Evolutionary conservation across 2,797 vertebrate species (phyloP), one percentile per base, ranked within the genome.

Genomic region (Hephaestus fuliginosus): DNA sequence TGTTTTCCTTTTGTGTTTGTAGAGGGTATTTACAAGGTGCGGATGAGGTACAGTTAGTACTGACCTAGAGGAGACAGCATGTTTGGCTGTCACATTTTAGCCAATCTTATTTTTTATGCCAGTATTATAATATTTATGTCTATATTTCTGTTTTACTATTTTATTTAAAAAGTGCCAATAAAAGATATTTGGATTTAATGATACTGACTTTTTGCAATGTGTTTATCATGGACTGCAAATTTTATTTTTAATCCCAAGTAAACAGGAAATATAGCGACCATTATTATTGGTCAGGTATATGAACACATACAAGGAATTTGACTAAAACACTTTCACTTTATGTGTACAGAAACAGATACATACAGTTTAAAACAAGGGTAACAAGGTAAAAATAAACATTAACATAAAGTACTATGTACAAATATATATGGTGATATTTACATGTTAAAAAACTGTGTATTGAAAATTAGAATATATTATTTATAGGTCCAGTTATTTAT

Each of bases 121-220:
- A 89, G 75, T 89, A 84, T 92, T 89, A 67, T 71, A 51, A 73
- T 91, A 90, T 92, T 90, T 90, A 89, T 91, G 80, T 88, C 12
- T 75, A 66, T 78, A 61, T 88, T 84, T 88, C 51, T 82, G 65
- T 86, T 88, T 7, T 82, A 25, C 79, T 82, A 56, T 87, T 88
- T 90, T 92, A 88, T 92, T 93, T 93, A 82, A 90, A 92, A 90
- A 41, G 82, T 93, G 87, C 83, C 91, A 94, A 93, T 94, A 94
- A 95, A 94, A 62, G 4, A 69, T 70, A 52, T 90, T 90, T 86
- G 65, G 33, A 88, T 77, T 33, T 70, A 46, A 80, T 87, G 6
- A 63, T 69, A 39, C 1, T 49, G 20, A 43, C 17, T 74, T 49
- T 68, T 55, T 81, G 11, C 49, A 2, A 43, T 1, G 4, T 18